phyloP scores from a whole-genome alignment of 2,113 vertebrate genomes.

The Crocuta crocuta region DNA sequence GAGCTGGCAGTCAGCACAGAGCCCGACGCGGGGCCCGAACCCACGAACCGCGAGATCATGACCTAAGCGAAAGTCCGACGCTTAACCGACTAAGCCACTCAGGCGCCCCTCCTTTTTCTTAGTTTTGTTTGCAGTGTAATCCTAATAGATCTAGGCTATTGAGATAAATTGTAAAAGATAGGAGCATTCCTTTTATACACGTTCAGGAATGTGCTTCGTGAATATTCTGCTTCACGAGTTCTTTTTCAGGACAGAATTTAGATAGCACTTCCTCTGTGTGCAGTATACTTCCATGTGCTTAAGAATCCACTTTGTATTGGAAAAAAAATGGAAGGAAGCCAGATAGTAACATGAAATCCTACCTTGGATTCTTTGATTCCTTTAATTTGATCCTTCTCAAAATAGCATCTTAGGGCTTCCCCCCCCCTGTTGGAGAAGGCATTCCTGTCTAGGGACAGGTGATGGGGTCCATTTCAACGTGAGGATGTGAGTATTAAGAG shows the following conservation, averaged over 20 bases:
- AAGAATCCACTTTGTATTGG: not conserved
- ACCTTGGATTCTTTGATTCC: slow-evolving; percentile 42
- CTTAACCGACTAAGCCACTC: too few relatives aligned
- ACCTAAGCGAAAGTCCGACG: too few relatives aligned
- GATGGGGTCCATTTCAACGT: not conserved
- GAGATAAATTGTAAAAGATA: not conserved
- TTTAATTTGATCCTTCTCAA: slow-evolving; percentile 50
- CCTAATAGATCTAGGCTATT: not conserved
- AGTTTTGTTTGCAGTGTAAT: not conserved
- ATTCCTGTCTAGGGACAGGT: not conserved
- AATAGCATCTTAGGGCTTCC: not conserved
- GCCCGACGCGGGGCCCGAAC: too few relatives aligned
- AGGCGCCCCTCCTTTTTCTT: not conserved
- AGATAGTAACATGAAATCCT: not conserved
- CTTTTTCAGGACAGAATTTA: slow-evolving; percentile 34
- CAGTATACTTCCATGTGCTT: not conserved
- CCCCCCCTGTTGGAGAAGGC: not conserved
- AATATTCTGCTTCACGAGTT: slow-evolving; percentile 28
- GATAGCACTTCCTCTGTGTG: not conserved
- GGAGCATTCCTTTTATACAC: not conserved
- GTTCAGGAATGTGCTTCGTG: not conserved
- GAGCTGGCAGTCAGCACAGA: too few relatives aligned
- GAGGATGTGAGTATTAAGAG: slow-evolving; percentile 13
- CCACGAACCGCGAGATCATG: too few relatives aligned
- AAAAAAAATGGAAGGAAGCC: not conserved